Conservation (phyloP, 2,113 vertebrate species). For the Brachypodius melanocephalos region DNA sequence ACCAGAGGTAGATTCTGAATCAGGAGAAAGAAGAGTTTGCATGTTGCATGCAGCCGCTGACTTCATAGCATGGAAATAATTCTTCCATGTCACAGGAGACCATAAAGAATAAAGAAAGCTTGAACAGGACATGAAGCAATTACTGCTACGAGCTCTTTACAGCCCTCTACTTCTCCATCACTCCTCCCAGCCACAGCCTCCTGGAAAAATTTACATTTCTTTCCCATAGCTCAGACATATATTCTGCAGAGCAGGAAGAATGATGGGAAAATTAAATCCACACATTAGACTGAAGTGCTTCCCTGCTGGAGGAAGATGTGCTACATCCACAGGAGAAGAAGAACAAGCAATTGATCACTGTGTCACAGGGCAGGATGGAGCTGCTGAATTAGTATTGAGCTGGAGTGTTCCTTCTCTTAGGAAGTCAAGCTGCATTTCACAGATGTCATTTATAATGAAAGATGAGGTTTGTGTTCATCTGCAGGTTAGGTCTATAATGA, state of each 20-base stretch:
- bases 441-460: background rate
- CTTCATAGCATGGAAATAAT: background rate
- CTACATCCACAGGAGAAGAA: background rate
- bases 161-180: background rate
- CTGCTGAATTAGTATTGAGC: slow-evolving; percentile 15
- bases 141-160: background rate
- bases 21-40: background rate
- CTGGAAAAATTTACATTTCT: background rate
- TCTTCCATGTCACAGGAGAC: background rate
- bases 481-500: background rate
- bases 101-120: background rate
- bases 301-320: background rate
- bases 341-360: background rate
- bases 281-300: background rate
- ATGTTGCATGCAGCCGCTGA: background rate
- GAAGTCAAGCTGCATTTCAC: slow-evolving; percentile 14
- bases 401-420: background rate
- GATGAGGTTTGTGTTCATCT: slow-evolving; percentile 1
- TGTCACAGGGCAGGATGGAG: background rate
- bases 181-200: background rate
- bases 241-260: background rate
- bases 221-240: background rate
- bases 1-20: background rate
- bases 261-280: slow-evolving; percentile 19
- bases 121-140: background rate